A percentile compares a stretch with the other conserved stretches of the same genome.
Conservation (phyloP, 2,113 vertebrate species). For the Acrocephalus kingi region DNA sequence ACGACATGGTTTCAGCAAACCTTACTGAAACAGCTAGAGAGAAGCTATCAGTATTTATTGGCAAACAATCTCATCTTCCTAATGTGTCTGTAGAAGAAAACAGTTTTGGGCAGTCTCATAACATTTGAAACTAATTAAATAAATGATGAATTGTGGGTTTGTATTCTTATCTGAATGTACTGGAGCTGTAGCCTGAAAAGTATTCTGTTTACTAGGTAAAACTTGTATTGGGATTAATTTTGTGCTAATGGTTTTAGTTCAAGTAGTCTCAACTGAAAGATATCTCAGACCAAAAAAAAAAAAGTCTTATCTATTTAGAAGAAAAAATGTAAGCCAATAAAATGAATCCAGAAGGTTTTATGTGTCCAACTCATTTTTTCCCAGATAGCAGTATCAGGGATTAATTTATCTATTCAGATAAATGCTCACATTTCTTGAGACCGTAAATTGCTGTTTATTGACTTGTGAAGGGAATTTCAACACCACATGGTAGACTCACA, state of each 20-base stretch:
- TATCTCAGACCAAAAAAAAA: not conserved
- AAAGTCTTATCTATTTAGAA: not conserved
- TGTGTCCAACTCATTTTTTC: not conserved
- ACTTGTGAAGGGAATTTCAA: not conserved
- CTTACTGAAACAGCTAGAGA: not conserved
- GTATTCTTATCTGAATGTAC: not conserved
- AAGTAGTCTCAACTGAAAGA: not conserved
- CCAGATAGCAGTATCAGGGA: not conserved
- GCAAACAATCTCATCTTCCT: not conserved
- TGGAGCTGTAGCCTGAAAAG: not conserved
- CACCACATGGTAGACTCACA: not conserved
- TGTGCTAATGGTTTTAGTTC: not conserved
- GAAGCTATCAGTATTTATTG: not conserved
- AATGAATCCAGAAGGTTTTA: not conserved
- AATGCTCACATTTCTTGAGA: not conserved
- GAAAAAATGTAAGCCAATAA: not conserved
- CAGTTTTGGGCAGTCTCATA: not conserved
- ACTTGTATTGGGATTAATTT: not conserved
- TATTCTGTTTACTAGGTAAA: not conserved
- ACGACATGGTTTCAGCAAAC: not conserved
- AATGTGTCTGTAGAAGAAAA: not conserved
- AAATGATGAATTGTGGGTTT: not conserved
- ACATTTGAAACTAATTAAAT: not conserved
- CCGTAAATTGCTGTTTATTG: not conserved
- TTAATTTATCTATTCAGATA: not conserved